Conservation (phyloP, 2,113 vertebrate genomes). For the Lamprologus tigripictilis region DNA sequence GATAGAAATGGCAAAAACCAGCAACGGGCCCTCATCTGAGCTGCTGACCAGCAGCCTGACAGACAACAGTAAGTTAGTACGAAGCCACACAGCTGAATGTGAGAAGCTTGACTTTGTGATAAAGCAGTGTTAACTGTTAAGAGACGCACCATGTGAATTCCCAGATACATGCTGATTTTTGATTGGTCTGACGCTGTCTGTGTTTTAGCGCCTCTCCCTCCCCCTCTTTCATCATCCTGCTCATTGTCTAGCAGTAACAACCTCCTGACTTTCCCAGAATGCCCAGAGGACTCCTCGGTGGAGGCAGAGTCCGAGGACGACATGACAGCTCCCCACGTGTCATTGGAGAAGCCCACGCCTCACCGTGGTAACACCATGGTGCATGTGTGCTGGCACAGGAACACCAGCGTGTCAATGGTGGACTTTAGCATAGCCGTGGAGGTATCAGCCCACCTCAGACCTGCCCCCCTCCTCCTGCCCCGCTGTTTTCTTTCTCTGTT, state of each 20-base stretch:
- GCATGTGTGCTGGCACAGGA: constrained; percentile 99
- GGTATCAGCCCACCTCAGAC: constrained; percentile 76
- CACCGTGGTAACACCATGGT: constrained; percentile 98
- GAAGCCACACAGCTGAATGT: background rate
- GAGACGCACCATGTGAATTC: background rate
- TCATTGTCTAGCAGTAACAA: constrained; percentile 55
- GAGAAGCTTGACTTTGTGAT: background rate
- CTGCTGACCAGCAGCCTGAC: constrained; percentile 77
- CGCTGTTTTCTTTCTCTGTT: constrained; percentile 35
- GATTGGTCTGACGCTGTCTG: constrained; percentile 33
- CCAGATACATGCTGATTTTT: background rate
- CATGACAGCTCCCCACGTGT: constrained; percentile 79
- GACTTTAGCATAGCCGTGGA: constrained; percentile 97
- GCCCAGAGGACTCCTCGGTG: constrained; percentile 78
- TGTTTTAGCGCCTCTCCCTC: constrained; percentile 22
- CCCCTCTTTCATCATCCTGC: constrained; percentile 18
- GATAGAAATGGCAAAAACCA: constrained; percentile 83
- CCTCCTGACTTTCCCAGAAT: constrained; percentile 81
- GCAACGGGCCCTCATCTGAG: constrained; percentile 76
- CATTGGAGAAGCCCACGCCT: constrained; percentile 83
- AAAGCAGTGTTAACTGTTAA: background rate
- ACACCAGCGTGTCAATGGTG: constrained; percentile 98
- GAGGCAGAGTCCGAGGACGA: constrained; percentile 97
- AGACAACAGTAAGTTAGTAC: constrained; percentile 82
- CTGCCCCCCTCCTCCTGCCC: constrained; percentile 2